Evolutionary conservation across 2,888 invertebrate genomes (phyloP), one percentile per base, ranked within the genome.

Genomic region (Drosophila phalerata): DNA sequence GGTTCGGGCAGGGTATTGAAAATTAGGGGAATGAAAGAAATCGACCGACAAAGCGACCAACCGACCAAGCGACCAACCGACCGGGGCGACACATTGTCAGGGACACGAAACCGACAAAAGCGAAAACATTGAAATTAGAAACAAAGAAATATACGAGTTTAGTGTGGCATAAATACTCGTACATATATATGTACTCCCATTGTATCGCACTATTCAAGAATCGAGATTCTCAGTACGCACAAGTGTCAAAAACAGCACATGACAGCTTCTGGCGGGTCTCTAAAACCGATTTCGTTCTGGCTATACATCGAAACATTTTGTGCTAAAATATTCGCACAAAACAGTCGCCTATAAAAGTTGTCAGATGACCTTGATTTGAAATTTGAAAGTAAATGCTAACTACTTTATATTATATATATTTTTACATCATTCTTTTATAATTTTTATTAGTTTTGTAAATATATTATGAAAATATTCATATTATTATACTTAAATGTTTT

Each of bases 181-280:
- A 65, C 30, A 42, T 10, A 43, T 19, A n/a, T n/a, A n/a, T n/a
- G n/a, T n/a, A n/a, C n/a, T 30, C 15, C 6, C 42, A 43, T 61
- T 43, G 40, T 38, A 40, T 69, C 45, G 40, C 30, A 13, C 5
- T 42, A 37, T 42, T 60, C 49, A 49, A 52, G 15, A 28, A 30
- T 30, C 40, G 30, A 40, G 43, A 63, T 63, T 63, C 77, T 66
- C 73, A 49, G 60, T 63, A 85, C 74, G 73, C 86, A 83, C 84
- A 84, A 86, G 84, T 86, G 84, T 83, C 84, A 86, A 64, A 70
- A 79, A 57, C 86, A 84, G 80, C 65, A 63, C 61, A 69, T 79
- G 80, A 74, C 80, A 79, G 34, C 71, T 69, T 66, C 64, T 63
- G 62, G 66, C 65, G 66, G 77, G 45, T 42, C 52, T 65, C 57